Evolutionary conservation across 2,888 invertebrate species (phyloP), one percentile per base, ranked within the genome.

Genomic region (Pasiphila rectangulata): DNA sequence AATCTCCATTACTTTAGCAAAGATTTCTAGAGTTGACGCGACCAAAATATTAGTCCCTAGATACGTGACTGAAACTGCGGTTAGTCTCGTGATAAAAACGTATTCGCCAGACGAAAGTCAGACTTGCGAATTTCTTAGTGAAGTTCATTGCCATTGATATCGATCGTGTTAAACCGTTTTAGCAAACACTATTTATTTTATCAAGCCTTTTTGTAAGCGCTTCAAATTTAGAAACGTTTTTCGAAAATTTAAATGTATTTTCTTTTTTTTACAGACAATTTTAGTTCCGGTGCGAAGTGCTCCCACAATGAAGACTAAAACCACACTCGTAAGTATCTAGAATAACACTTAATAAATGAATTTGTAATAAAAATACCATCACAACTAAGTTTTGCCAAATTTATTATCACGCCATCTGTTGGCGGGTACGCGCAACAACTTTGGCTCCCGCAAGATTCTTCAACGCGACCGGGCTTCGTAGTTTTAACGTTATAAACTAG

Each of bases 301-400:
- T 57, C 56, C 57, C 64, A 50, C 51, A 56, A 85, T 83, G 85
- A 64, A 70, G 61, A 66, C 69, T 64, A 72, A 76, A 65, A 76
- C 77, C 75, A 76, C 79, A 84, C 78, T 82, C 82, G 86, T 87
- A 64, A 86, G 86, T 87, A 79, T 55, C 45, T 72, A 69, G 54
- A 56, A 24, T 41, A 19, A 48, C 54, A 50, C 9, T 42, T 13
- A 42, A 40, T 36, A 47, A 37, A 44, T 29, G 13, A 12, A 32
- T 19, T 32, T 37, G 23, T 48, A 57, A 59, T 12, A 7, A 13
- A 6, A 50, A 50, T 67, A 57, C 66, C 68, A 72, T 80, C 75
- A 76, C 73, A 79, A 72, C 69, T 42, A 39, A 54, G 61, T 67
- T 67, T 65, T 58, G 56, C 48, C 48, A 41, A 37, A 34, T 52